A percentile compares a stretch with the other conserved stretches of the same genome.
phyloP scores from a whole-genome alignment of 2,113 vertebrate genomes.

The Proterorhinus semilunaris region DNA sequence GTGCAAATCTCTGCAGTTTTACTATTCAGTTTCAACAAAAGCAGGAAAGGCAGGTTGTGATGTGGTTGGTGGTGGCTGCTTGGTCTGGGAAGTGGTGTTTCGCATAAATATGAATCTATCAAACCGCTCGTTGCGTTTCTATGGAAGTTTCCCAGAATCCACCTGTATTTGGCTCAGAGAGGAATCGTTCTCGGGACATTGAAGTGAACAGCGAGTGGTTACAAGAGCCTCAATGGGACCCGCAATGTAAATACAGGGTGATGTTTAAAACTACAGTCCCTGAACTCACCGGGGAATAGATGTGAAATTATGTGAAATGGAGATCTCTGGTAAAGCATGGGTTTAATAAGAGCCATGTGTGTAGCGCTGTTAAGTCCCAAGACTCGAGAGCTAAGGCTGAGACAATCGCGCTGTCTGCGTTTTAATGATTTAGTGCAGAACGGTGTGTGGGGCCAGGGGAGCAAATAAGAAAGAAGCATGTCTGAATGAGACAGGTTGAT shows the following conservation, averaged over 20 bases:
- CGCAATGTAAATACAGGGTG: conserved; percentile 44
- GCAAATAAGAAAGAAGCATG: conserved; percentile 44
- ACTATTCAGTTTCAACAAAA: background rate
- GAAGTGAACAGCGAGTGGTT: conserved; percentile 35
- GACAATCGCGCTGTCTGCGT: conserved; percentile 38
- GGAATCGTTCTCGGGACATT: conserved; percentile 24
- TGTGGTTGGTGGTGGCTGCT: background rate
- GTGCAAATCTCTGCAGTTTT: background rate
- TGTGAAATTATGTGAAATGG: conserved; percentile 57
- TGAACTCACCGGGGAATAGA: conserved; percentile 55
- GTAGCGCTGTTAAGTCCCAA: conserved; percentile 34
- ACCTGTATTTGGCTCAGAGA: conserved; percentile 23
- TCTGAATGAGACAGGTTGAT: conserved; percentile 38
- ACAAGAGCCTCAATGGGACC: conserved; percentile 40
- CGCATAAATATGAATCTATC: conserved; percentile 37
- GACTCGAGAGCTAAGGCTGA: conserved; percentile 36
- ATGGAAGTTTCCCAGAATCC: conserved; percentile 14
- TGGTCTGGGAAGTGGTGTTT: conserved; percentile 1
- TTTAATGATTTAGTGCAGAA: conserved; percentile 57
- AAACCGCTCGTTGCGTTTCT: conserved; percentile 9
- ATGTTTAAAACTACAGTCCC: conserved; percentile 51
- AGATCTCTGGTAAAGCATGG: conserved; percentile 61
- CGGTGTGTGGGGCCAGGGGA: conserved; percentile 44
- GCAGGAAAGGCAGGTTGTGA: background rate
- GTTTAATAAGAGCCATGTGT: conserved; percentile 74